Evolutionary conservation across 2,113 vertebrate species (phyloP).

Genomic region (Boleophthalmus pectinirostris): DNA sequence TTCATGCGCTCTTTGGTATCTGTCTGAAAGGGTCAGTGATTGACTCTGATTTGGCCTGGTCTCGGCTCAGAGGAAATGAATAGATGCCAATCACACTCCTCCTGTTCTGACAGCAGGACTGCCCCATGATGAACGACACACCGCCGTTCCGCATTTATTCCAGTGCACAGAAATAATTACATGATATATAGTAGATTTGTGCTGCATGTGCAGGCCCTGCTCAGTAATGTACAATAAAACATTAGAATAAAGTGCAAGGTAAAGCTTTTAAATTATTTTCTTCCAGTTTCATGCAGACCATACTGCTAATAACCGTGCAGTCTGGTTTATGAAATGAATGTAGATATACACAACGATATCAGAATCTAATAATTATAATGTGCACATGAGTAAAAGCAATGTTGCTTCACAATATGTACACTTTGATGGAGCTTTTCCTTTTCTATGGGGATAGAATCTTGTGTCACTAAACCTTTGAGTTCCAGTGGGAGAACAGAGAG

Average conservation of each 20-base stretch:
- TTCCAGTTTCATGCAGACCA: background rate
- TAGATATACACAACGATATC: background rate
- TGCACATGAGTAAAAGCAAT: background rate
- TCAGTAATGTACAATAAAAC: background rate
- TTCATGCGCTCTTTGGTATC: slow-evolving; percentile 53
- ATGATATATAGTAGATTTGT: slow-evolving; percentile 2
- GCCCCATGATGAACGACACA: slow-evolving; percentile 56
- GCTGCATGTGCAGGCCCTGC: slow-evolving; percentile 6
- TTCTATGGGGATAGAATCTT: background rate
- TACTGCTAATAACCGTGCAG: background rate
- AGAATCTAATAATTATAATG: background rate
- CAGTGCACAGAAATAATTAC: slow-evolving; percentile 30
- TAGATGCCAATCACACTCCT: slow-evolving; percentile 72
- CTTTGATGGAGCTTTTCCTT: background rate
- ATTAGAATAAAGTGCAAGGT: background rate
- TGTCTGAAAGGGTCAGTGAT: slow-evolving; percentile 78
- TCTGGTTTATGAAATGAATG: background rate
- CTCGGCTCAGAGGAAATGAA: slow-evolving; percentile 69
- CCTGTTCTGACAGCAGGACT: slow-evolving; percentile 64
- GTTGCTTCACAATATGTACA: background rate
- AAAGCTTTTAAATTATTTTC: background rate
- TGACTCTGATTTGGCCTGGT: slow-evolving; percentile 70
- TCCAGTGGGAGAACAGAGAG: background rate
- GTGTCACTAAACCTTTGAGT: background rate
- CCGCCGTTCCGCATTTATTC: slow-evolving; percentile 30